Conservation (phyloP, 2,888 invertebrate species). For the Apamea monoglypha region DNA sequence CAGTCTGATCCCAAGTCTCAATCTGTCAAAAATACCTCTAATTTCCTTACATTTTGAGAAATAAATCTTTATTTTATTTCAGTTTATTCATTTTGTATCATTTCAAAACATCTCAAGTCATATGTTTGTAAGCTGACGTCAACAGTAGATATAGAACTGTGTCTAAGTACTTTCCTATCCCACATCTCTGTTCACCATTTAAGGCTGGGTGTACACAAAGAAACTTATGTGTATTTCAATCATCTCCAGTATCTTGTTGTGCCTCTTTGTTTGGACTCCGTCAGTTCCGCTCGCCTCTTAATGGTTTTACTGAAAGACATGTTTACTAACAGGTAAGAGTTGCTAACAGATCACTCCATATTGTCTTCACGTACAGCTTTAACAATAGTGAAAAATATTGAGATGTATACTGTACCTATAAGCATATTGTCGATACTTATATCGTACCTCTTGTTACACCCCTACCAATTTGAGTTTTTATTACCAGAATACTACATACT, state of each 20-base stretch:
- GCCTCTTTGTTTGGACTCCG: conserved; percentile 59
- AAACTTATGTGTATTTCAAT: conserved; percentile 57
- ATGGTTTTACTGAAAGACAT: conserved; percentile 60
- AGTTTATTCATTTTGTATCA: no score
- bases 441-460: neutral
- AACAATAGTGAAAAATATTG: conserved; percentile 21
- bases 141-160: neutral
- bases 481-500: neutral
- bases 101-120: neutral
- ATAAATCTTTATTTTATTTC: no score
- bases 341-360: conserved; percentile 51
- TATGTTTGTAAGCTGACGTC: neutral
- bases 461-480: neutral
- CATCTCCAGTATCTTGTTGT: conserved; percentile 60
- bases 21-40: no score
- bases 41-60: no score
- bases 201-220: conserved; percentile 41
- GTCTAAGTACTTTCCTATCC: conserved; percentile 2
- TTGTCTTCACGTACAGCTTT: conserved; percentile 44
- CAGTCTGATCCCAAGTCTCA: no score
- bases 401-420: neutral
- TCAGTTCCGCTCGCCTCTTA: conserved; percentile 58
- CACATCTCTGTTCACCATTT: conserved; percentile 4
- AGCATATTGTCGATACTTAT: neutral
- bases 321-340: conserved; percentile 58